Evolutionary conservation across 1,140 invertebrate species (phyloP).

Genomic region (Lordiphosa mommai): DNA sequence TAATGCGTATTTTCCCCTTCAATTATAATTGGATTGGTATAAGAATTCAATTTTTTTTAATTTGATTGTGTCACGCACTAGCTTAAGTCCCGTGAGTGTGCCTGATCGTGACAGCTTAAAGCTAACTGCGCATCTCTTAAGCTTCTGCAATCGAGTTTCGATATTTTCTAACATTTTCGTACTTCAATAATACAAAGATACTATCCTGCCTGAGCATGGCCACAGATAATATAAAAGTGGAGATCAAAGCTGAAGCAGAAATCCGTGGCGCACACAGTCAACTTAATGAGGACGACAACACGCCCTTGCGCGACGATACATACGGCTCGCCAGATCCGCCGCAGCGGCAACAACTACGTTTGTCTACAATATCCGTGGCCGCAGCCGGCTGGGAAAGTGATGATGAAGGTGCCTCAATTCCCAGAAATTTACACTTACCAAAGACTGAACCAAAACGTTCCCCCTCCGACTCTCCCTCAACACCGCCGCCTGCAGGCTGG

Average conservation of each 20-base stretch:
- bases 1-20: no score
- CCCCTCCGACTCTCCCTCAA: background rate
- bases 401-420: background rate
- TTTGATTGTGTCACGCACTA: no score
- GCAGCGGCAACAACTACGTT: background rate
- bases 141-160: no score
- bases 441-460: background rate
- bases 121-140: no score
- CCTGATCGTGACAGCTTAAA: no score
- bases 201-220: background rate
- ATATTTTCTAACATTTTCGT: background rate
- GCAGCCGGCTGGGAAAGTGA: slow-evolving; percentile 38
- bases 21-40: no score
- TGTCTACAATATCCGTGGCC: no score
- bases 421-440: background rate
- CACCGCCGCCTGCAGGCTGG: background rate
- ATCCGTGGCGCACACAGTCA: background rate
- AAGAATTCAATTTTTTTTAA: no score
- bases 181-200: no score
- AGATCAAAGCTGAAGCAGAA: background rate
- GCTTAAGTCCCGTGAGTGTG: no score
- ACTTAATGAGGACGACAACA: slow-evolving; percentile 22
- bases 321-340: background rate
- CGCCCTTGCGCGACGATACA: slow-evolving; percentile 17
- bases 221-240: background rate